These are phyloP conservation scores for Apaloderma vittatum DNA, from an alignment of 2,113 vertebrate species.

Conservation along the genomic window DNA sequence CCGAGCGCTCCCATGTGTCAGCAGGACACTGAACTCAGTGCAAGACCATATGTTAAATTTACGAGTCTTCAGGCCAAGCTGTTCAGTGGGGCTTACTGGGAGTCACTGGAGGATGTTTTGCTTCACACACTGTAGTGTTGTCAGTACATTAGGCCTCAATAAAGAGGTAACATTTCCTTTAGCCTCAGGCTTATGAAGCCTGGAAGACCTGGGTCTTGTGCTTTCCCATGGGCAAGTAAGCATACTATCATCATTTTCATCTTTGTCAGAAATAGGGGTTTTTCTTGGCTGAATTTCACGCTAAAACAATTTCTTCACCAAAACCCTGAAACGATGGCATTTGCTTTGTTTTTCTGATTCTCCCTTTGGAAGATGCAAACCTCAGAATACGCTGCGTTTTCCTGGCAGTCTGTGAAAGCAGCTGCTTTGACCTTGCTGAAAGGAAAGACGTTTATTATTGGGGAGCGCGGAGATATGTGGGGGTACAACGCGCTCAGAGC, in stretches of 20 bases:
- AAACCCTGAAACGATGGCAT: neutral
- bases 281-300: neutral
- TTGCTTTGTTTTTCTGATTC: neutral
- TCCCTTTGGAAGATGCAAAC: neutral
- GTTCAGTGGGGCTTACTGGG: neutral
- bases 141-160: neutral
- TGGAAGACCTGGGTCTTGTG: neutral
- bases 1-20: neutral
- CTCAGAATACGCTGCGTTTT: neutral
- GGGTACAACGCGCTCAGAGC: neutral
- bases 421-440: neutral
- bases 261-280: neutral
- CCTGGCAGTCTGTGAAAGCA: neutral
- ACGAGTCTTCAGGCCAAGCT: neutral
- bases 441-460: neutral
- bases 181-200: neutral
- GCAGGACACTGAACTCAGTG: neutral
- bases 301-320: neutral
- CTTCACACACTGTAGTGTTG: neutral
- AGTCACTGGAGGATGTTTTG: neutral
- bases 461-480: neutral
- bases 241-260: neutral
- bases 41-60: neutral
- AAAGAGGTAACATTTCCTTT: neutral
- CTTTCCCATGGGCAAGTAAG: neutral